phyloP scores from a whole-genome alignment of 2,797 vertebrate genomes.

The Enteromius paludinosus region DNA sequence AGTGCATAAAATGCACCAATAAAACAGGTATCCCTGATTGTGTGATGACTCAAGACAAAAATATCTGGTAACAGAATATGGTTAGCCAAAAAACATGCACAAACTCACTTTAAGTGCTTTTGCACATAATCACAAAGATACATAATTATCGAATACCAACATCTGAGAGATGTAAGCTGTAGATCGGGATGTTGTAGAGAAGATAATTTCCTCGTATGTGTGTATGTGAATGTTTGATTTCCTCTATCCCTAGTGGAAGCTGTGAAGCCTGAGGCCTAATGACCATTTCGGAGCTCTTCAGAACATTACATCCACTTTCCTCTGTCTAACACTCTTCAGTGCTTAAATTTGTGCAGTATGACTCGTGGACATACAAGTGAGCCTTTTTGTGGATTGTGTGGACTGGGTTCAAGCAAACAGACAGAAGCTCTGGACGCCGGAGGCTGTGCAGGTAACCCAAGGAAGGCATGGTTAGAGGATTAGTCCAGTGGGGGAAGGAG shows the following conservation, averaged over 20 bases:
- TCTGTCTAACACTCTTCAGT: neutral
- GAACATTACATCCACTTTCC: constrained; percentile 37
- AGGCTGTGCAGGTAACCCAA: constrained; percentile 44
- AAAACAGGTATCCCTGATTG: neutral
- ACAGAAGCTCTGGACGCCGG: constrained; percentile 46
- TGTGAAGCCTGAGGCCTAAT: constrained; percentile 30
- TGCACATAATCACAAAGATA: too few relatives aligned
- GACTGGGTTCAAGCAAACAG: constrained; percentile 36
- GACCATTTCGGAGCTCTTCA: constrained; percentile 29
- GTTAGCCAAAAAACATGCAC: neutral
- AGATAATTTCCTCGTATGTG: constrained; percentile 15
- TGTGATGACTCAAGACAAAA: neutral
- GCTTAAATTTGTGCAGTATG: constrained; percentile 32
- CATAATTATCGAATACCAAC: too few relatives aligned
- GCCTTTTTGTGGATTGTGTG: constrained; percentile 32
- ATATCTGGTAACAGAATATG: neutral
- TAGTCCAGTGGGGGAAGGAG: constrained; percentile 8
- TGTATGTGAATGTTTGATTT: constrained; percentile 34
- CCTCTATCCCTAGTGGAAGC: constrained; percentile 1
- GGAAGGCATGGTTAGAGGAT: neutral
- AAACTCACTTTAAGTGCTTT: too few relatives aligned
- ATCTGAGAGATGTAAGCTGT: too few relatives aligned
- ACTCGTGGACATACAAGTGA: constrained; percentile 26
- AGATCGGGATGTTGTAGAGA: too few relatives aligned
- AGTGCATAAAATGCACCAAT: neutral